Conservation (phyloP, 2,113 vertebrate species). For the Ctenodactylus gundi region DNA sequence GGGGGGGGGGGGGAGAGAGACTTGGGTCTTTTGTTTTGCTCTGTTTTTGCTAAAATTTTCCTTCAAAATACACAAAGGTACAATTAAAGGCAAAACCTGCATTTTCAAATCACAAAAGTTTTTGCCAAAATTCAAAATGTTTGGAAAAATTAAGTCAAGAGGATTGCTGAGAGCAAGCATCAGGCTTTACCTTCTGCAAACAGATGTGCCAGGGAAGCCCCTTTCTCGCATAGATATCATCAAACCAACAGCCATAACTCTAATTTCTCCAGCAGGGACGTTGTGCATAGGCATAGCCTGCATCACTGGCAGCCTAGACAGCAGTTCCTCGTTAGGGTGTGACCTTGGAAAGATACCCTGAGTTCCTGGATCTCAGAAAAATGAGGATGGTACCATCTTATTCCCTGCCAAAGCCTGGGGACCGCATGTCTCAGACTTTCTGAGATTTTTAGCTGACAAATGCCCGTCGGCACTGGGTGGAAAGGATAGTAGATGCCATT, state of each 20-base stretch:
- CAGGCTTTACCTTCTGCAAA: constrained; percentile 33
- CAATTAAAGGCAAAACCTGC: constrained; percentile 51
- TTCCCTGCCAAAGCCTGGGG: background rate
- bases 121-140: constrained; percentile 58
- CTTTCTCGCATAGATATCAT: background rate
- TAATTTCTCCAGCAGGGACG: background rate
- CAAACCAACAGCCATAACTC: background rate
- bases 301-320: background rate
- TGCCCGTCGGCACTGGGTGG: background rate
- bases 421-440: background rate
- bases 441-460: background rate
- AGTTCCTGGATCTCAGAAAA: background rate
- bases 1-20: no score
- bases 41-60: constrained; percentile 54
- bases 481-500: background rate
- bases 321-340: background rate
- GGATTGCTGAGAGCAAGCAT: background rate
- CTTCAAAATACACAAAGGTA: constrained; percentile 56
- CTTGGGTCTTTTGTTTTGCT: no score
- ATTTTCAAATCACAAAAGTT: constrained; percentile 54
- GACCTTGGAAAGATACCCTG: background rate
- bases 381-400: background rate
- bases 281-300: background rate
- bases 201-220: background rate
- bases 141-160: constrained; percentile 30